Evolutionary conservation across 2,113 vertebrate genomes (phyloP), one percentile per base, ranked within the genome.

Genomic region (Neogobius melanostomus): DNA sequence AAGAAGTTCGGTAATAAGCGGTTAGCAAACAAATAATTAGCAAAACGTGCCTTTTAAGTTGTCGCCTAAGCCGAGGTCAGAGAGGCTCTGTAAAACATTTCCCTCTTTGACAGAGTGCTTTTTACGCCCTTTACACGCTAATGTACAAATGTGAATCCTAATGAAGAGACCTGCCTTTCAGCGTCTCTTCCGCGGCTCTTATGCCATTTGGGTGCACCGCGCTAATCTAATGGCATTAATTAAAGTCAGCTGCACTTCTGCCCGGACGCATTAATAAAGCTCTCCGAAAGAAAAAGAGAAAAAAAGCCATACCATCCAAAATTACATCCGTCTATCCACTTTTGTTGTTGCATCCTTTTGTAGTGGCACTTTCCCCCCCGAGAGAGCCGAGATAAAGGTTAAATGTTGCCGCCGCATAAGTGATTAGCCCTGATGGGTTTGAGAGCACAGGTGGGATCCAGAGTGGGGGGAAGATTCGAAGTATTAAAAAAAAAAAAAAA

Each of bases 231-330:
- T 63, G 68, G 78, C 57, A 70, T 84, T 85, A 88, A 90, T 87
- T 88, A 80, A 88, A 82, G 82, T 88, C 85, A 84, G 83, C 78
- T 89, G 85, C 85, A 73, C 80, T 86, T 82, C 72, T 70, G 47
- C 48, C 45, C 9, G 0, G 43, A 28, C 75, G 76, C 71, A 81
- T 79, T 82, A 82, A 74, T 46, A 11, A 72, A 68, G 52, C 66
- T 60, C 68, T 64, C 43, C 17, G 28, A 21, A 21, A 21, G 2
- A 21, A 21, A 21, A 36, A 36, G 3, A 36, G 3, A 36, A 36
- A 36, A 70, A 69, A 77, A 68, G 50, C 50, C 48, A 52, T 69
- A 62, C 62, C 59, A 36, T 76, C 53, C 47, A 68, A 71, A 72
- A 80, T 59, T 72, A 53, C 16, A 11, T 17, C 66, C 36, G 49